These are phyloP conservation scores for Penaeus japonicus DNA, from an alignment of 1,140 invertebrate species.

Conservation along the genomic window DNA sequence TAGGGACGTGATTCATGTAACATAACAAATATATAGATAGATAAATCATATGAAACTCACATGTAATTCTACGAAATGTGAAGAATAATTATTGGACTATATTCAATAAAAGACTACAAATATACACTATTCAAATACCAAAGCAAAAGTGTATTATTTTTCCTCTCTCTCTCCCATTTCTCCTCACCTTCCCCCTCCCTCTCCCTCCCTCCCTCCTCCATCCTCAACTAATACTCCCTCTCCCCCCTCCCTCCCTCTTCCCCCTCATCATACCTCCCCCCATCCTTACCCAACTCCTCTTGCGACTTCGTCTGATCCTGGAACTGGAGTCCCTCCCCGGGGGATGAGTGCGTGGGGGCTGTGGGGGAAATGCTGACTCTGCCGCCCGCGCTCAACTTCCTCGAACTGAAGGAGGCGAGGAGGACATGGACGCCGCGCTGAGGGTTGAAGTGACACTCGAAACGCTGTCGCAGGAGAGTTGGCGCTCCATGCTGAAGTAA, in stretches of 20 bases:
- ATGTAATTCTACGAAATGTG: too few species aligned
- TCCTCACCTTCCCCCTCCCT: background rate
- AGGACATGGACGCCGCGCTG: constrained; percentile 44
- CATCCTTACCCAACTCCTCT: constrained; percentile 52
- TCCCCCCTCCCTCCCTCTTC: background rate
- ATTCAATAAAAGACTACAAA: too few species aligned
- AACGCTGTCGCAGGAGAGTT: constrained; percentile 55
- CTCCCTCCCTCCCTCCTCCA: background rate
- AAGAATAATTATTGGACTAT: too few species aligned
- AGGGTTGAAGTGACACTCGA: constrained; percentile 53
- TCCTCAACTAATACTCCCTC: background rate
- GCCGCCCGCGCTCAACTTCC: constrained; percentile 3
- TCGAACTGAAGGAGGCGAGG: constrained; percentile 25
- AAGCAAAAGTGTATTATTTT: too few species aligned
- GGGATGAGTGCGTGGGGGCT: constrained; percentile 7
- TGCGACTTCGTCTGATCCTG: constrained; percentile 32
- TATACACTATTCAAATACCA: too few species aligned
- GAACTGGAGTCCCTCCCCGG: background rate
- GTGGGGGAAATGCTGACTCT: background rate
- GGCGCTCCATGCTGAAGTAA: constrained; percentile 40
- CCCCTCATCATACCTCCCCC: background rate
- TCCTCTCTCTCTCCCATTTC: too few species aligned
- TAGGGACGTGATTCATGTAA: too few species aligned
- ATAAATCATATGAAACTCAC: too few species aligned
- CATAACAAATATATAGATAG: too few species aligned